Percentiles rank a stretch among this genome's conserved stretches.
Evolutionary conservation across 2,888 invertebrate species (phyloP).

Genomic region (Eupithecia vulgata): DNA sequence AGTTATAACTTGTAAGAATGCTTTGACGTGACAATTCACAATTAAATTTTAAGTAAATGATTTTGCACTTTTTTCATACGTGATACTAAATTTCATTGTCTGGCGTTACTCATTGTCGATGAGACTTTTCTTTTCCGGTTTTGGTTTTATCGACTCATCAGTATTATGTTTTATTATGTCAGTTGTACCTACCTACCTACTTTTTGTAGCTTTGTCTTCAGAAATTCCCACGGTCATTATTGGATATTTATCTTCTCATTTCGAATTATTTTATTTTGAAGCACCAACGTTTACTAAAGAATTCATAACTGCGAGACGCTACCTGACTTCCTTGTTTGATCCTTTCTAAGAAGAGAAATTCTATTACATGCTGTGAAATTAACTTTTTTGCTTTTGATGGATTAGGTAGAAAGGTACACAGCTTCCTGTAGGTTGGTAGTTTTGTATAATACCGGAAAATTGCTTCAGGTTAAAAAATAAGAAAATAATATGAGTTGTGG

Average conservation of each 20-base stretch:
- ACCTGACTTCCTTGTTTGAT: constrained; percentile 11
- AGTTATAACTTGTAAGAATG: not conserved
- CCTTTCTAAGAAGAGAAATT: constrained; percentile 5
- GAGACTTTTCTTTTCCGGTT: constrained; percentile 11
- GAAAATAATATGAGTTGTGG: not conserved
- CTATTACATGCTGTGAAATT: constrained; percentile 13
- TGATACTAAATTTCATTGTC: constrained; percentile 22
- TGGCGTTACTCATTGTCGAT: constrained; percentile 11
- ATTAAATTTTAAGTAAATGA: constrained; percentile 19
- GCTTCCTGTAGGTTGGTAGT: not conserved
- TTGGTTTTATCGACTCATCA: not conserved
- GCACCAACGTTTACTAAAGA: constrained; percentile 5
- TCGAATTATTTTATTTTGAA: constrained; percentile 16
- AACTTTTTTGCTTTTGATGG: constrained; percentile 19
- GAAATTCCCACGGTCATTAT: not conserved
- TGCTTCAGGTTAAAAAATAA: not conserved
- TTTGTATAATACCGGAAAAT: not conserved
- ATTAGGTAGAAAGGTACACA: constrained; percentile 2
- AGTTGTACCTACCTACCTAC: not conserved
- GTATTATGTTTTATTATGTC: not conserved
- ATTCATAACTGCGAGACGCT: not conserved
- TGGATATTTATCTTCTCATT: not conserved
- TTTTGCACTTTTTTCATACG: constrained; percentile 22
- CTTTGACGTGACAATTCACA: constrained; percentile 21
- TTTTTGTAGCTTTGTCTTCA: not conserved